Conservation (phyloP, 2,888 invertebrate species). For the Drosophila recens region DNA sequence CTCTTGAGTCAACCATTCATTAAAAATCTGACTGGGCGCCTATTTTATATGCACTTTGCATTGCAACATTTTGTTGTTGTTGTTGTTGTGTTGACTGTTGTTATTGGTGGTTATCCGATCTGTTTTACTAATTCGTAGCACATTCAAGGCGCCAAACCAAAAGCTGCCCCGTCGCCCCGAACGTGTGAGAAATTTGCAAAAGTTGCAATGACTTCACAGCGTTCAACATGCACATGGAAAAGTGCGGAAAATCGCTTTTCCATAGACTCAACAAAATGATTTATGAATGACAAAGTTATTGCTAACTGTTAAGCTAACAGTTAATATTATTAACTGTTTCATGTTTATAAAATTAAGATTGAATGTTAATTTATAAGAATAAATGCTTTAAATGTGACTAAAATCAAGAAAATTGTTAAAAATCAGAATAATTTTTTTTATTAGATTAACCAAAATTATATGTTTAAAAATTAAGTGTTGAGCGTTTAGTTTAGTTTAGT, state of each 20-base stretch:
- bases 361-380: neutral
- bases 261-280: conserved; percentile 42
- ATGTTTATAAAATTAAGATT: neutral
- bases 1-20: conserved; percentile 62
- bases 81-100: conserved; percentile 36
- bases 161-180: conserved; percentile 55
- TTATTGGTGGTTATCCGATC: conserved; percentile 80
- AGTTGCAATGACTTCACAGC: conserved; percentile 31
- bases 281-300: conserved; percentile 59
- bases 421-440: neutral
- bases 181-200: conserved; percentile 66
- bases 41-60: conserved; percentile 66
- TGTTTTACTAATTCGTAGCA: conserved; percentile 81
- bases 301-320: conserved; percentile 16
- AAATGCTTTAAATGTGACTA: neutral
- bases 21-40: conserved; percentile 68
- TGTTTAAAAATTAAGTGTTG: neutral
- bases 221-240: conserved; percentile 24
- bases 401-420: neutral
- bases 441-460: neutral
- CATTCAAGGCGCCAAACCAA: conserved; percentile 78
- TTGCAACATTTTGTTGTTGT: conserved; percentile 33
- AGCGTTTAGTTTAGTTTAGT: conserved; percentile 1
- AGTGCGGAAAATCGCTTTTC: conserved; percentile 56
- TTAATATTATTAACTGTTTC: neutral